Evolutionary conservation across 1,140 invertebrate genomes (phyloP), one percentile per base, ranked within the genome.

Genomic region (Plectrocnemia conspersa): DNA sequence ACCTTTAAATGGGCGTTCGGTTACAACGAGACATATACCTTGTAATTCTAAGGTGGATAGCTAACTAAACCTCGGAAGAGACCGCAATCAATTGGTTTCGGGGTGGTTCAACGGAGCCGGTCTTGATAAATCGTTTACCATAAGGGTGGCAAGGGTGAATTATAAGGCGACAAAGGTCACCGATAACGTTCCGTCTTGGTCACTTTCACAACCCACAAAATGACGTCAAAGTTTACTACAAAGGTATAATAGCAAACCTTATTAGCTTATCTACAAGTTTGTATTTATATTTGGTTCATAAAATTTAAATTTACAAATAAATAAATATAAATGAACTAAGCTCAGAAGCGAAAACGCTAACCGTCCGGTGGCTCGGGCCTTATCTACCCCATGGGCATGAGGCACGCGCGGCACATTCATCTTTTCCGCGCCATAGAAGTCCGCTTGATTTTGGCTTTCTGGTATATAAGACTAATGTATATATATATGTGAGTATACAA

Each of bases 381-480:
- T 45, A 45, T 45, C 42, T 45, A 16, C 13, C 25, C 22, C 42
- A 15, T 13, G 42, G 23, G 42, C 42, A n/a, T 15, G 19, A 32
- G 33, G 48, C 48, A 50, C 48, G 48, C 48, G 48, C 35, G 4
- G 13, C 19, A 25, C 48, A 50, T 50, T 50, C 48, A 50, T 50
- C 48, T 50, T 50, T 50, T 50, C 48, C 48, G 19, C 48, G 48
- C 48, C 48, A 50, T 50, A 50, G 48, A 50, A 50, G 32, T 38
- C 35, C 32, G 48, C 21, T 50, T 19, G 48, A 50, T 50, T 47
- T n/a, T n/a, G n/a, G n/a, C n/a, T n/a, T n/a, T n/a, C n/a, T n/a
- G n/a, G n/a, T n/a, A n/a, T n/a, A n/a, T n/a, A n/a, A n/a, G n/a
- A n/a, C n/a, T n/a, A n/a, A n/a, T n/a, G n/a, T n/a, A n/a, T n/a